phyloP scores from a whole-genome alignment of 2,888 invertebrate species.

The Lithophane ornitopus region DNA sequence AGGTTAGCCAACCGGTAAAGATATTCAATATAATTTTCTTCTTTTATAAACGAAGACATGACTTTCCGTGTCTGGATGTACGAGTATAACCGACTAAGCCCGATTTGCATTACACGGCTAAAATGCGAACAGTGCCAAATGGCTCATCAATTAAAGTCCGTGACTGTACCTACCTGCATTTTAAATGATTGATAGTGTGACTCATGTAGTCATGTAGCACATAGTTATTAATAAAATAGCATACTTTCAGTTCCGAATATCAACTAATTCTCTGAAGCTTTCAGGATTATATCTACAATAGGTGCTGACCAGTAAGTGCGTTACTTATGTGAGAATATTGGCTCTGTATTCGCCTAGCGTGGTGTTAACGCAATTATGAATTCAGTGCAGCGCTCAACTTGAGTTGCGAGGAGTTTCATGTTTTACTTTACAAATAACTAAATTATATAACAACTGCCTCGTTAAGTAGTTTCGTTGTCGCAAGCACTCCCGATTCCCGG shows the following conservation, averaged over 20 bases:
- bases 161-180: neutral
- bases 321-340: neutral
- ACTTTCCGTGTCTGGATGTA: too few species aligned
- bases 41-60: too few species aligned
- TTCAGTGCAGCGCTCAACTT: neutral
- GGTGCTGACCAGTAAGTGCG: neutral
- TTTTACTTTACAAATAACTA: neutral
- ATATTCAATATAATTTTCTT: too few species aligned
- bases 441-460: neutral
- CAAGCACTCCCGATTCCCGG: neutral
- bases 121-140: too few species aligned
- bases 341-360: neutral
- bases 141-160: too few species aligned
- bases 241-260: neutral
- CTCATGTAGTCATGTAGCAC: too few species aligned
- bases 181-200: neutral
- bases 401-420: conserved; percentile 11
- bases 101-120: too few species aligned
- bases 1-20: too few species aligned
- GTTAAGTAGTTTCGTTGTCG: neutral
- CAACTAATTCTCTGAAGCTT: neutral
- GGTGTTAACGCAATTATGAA: conserved; percentile 12
- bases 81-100: too few species aligned
- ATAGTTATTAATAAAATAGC: neutral
- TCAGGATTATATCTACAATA: neutral